Base-by-base conservation (phyloP, 2,888 invertebrate genomes). In the Tenthredo distinguenda region DNA sequence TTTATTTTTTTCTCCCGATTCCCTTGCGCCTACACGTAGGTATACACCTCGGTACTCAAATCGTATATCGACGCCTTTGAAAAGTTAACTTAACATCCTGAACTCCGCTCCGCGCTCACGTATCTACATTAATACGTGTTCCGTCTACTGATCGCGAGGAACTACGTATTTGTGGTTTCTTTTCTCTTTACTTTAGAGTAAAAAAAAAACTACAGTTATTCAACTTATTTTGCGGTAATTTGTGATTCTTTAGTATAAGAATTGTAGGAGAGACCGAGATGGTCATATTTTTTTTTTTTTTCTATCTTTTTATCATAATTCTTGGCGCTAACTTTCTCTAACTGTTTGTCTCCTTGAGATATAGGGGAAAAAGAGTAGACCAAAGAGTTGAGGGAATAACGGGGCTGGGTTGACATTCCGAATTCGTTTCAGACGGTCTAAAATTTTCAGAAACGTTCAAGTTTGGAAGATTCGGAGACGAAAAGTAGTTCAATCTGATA, bases 41-140 rank as follows among this genome's bases (percentile, higher is more conserved):
- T 34, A 15, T 34, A 34, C n/a, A 34, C n/a, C 71, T 34, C 37
- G 34, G 34, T 34, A 71, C 37, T 37, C 34, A 71, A 34, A 37
- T 71, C 37, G 18, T 71, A 37, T 37, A 15, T 21, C 18, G 18
- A 34, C 37, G 37, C 71, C 71, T 71, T 71, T 71, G 37, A 71
- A 71, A 71, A 71, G 71, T 71, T 71, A 71, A 37, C 71, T 62
- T 62, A 62, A 62, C 62, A 37, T 71, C 37, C n/a, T 40, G 71
- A 71, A 40, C n/a, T 34, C 5, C 26, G 21, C 21, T 21, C 62
- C 62, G 15, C 37, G 37, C 71, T 26, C 71, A 71, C 71, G 71
- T 71, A 71, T 71, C 62, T 62, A 62, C 62, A 62, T 62, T 71
- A 71, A 71, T 71, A 71, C 71, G 71, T 71, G 71, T 71, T 71